A percentile compares a stretch with the other conserved stretches of the same genome.
Evolutionary conservation across 2,113 vertebrate genomes (phyloP).

Genomic region (Ailuropoda melanoleuca): DNA sequence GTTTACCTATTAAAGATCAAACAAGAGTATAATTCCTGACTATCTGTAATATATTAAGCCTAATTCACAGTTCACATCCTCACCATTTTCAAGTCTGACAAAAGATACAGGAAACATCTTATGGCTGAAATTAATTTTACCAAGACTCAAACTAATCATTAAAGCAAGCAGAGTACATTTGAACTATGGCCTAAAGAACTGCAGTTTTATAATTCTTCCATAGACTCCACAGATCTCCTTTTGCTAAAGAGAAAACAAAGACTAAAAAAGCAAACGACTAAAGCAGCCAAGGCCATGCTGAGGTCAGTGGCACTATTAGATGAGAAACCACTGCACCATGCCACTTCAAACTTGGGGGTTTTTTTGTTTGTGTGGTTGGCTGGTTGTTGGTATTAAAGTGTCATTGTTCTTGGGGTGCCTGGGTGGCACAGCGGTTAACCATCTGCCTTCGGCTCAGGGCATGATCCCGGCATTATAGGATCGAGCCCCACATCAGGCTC

Average conservation of each 20-base stretch:
- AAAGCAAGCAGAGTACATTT: constrained; percentile 45
- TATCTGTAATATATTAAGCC: background rate
- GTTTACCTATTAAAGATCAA: background rate
- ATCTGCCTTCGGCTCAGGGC: too few species aligned
- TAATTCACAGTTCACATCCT: background rate
- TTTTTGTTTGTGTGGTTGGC: background rate
- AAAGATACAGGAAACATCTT: background rate
- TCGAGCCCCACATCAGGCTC: too few species aligned
- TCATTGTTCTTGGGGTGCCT: background rate
- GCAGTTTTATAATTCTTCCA: background rate
- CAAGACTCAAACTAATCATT: background rate
- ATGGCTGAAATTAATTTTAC: background rate
- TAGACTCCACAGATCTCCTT: background rate
- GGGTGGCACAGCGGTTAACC: too few species aligned
- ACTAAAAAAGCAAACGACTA: background rate
- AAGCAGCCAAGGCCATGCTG: background rate
- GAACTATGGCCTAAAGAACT: background rate
- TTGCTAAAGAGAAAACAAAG: background rate
- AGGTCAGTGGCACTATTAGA: background rate
- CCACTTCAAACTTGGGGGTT: background rate
- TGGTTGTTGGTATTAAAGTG: background rate
- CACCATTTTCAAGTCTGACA: background rate
- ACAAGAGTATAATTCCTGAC: background rate
- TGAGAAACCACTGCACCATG: background rate
- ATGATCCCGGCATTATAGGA: too few species aligned